Evolutionary conservation across 2,888 invertebrate genomes (phyloP).

Genomic region (Lasioglossum figueresi): DNA sequence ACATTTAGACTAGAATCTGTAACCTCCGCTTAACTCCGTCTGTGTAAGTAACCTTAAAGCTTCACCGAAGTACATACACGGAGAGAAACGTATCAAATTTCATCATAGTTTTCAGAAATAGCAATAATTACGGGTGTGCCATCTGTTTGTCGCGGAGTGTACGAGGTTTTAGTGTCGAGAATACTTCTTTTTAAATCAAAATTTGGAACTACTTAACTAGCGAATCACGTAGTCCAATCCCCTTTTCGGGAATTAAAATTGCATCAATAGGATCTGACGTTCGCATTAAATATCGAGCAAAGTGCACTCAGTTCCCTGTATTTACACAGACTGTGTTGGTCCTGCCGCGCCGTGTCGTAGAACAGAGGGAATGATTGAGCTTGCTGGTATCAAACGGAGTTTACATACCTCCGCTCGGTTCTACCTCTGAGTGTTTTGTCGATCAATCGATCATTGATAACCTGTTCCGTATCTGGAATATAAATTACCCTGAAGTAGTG

Average conservation of each 20-base stretch:
- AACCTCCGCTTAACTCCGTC: too few relatives aligned
- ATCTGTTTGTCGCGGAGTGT: too few relatives aligned
- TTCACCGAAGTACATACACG: too few relatives aligned
- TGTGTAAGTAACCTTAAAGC: too few relatives aligned
- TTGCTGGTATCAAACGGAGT: conserved; percentile 55
- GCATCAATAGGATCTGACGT: conserved; percentile 38
- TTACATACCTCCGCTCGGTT: conserved; percentile 45
- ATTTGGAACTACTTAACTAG: background rate
- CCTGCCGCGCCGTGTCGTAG: conserved; percentile 58
- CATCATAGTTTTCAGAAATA: too few relatives aligned
- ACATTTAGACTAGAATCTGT: too few relatives aligned
- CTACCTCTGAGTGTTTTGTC: conserved; percentile 29
- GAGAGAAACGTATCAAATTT: too few relatives aligned
- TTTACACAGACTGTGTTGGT: conserved; percentile 64
- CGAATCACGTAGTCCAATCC: conserved; percentile 9
- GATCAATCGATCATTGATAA: conserved; percentile 46
- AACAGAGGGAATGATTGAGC: conserved; percentile 77
- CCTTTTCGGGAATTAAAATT: conserved; percentile 41
- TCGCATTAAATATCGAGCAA: conserved; percentile 68
- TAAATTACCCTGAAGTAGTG: conserved; percentile 29
- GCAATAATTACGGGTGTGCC: too few relatives aligned
- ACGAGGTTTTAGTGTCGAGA: background rate
- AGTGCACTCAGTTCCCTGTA: conserved; percentile 60
- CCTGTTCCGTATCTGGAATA: conserved; percentile 17
- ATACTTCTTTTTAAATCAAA: background rate